Evolutionary conservation across 2,113 vertebrate species (phyloP), one percentile per base, ranked within the genome.

Genomic region (Platysteira castanea): DNA sequence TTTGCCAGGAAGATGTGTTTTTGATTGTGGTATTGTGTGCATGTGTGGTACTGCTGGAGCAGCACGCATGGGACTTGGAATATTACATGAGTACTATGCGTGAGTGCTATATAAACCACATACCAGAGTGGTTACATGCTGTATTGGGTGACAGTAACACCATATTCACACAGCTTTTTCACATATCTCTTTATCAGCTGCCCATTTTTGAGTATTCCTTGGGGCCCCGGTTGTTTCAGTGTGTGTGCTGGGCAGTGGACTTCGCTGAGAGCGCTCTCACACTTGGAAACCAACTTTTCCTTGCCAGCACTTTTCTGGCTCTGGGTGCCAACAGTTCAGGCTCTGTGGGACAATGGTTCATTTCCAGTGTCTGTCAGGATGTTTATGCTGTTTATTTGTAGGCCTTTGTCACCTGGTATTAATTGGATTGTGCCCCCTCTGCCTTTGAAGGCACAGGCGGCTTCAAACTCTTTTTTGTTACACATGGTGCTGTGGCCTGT

Each of bases 1-100:
- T 96, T 96, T 94, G 92, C 96, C 96, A 96, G 93, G 95, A 94
- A 95, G 96, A 96, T 96, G 86, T 97, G 96, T 95, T 97, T 96
- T 92, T 96, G 93, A 97, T 97, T 97, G 96, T 97, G 96, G 95
- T 96, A 95, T 95, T 90, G 73, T 94, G 93, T 96, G 93, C 96
- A 95, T 97, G 95, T 95, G 96, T 97, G 96, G 96, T 96, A 97
- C 93, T 96, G 93, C 93, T 96, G 95, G 83, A 97, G 96, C 91
- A 97, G 96, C 96, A 97, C 95, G 95, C 96, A 97, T 87, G 93
- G 86, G 88, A 88, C 83, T 96, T 93, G 95, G 93, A 96, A 95
- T 96, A 96, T 90, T 93, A 96, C 90, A 90, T 71, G 90, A 96
- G 86, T 93, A 74, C 82, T 96, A 95, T 96, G 93, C 96, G 92